These are phyloP conservation scores for Antitype chi DNA, from an alignment of 2,888 invertebrate genomes.

Conservation along the genomic window DNA sequence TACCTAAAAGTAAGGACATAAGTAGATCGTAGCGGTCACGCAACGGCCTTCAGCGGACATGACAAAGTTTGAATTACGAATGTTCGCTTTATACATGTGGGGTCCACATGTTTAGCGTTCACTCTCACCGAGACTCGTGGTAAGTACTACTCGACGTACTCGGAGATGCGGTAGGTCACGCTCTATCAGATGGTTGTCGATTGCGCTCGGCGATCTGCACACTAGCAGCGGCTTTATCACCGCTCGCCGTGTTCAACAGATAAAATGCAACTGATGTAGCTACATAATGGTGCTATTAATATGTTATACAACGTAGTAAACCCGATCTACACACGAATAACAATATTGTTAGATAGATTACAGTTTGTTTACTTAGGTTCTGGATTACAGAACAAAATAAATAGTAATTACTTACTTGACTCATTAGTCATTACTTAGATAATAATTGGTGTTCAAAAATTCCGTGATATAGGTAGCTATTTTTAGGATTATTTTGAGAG, in stretches of 20 bases:
- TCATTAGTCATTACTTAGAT: too few species aligned
- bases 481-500: neutral
- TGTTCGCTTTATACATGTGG: slow-evolving; percentile 43
- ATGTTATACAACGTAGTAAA: slow-evolving; percentile 34
- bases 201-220: slow-evolving; percentile 64
- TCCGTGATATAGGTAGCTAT: neutral
- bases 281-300: slow-evolving; percentile 36
- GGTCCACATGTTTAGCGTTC: slow-evolving; percentile 39
- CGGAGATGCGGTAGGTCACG: slow-evolving; percentile 74
- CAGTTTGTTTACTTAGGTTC: slow-evolving; percentile 14
- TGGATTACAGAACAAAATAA: slow-evolving; percentile 9
- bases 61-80: slow-evolving; percentile 45
- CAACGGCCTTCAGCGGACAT: slow-evolving; percentile 37
- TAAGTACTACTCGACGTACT: slow-evolving; percentile 51
- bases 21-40: slow-evolving; percentile 42
- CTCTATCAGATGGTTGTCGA: slow-evolving; percentile 70
- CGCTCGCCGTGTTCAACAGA: slow-evolving; percentile 61
- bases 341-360: slow-evolving; percentile 19
- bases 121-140: slow-evolving; percentile 46
- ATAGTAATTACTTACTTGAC: neutral
- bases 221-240: slow-evolving; percentile 66
- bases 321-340: slow-evolving; percentile 24
- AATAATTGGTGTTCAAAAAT: neutral
- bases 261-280: slow-evolving; percentile 63
- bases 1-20: slow-evolving; percentile 25